These are phyloP conservation scores for Crossocerus cetratus DNA, from an alignment of 2,888 invertebrate genomes.

Conservation along the genomic window DNA sequence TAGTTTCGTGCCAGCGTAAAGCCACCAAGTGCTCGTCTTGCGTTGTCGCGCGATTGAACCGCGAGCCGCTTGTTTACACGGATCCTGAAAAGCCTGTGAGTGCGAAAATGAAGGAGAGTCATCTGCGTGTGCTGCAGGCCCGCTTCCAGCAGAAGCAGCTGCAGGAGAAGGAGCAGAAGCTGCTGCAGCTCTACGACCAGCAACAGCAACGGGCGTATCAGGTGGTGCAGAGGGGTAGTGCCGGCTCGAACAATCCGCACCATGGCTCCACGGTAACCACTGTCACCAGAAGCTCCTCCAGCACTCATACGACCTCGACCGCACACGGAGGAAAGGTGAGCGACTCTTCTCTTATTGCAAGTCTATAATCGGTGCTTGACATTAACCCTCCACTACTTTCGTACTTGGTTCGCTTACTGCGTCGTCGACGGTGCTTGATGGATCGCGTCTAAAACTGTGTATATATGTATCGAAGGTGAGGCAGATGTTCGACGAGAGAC, in stretches of 20 bases:
- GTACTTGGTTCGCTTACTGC: neutral
- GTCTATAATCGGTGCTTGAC: neutral
- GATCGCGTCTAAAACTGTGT: too few species aligned
- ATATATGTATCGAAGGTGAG: constrained; percentile 80
- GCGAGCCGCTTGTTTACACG: too few species aligned
- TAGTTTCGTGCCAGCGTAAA: too few species aligned
- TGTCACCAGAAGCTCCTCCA: constrained; percentile 60
- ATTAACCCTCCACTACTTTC: neutral
- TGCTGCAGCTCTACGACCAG: constrained; percentile 84
- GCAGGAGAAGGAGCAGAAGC: constrained; percentile 88
- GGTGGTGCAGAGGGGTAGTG: constrained; percentile 78
- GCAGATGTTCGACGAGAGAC: constrained; percentile 91
- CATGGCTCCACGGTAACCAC: constrained; percentile 54
- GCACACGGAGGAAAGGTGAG: constrained; percentile 69
- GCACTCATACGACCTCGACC: constrained; percentile 64
- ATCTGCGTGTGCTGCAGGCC: constrained; percentile 80
- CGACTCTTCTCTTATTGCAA: constrained; percentile 12
- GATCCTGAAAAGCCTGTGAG: too few species aligned
- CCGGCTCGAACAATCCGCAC: constrained; percentile 76
- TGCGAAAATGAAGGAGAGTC: constrained; percentile 26
- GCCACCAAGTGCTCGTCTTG: too few species aligned
- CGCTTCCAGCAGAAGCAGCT: constrained; percentile 90
- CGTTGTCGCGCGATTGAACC: too few species aligned
- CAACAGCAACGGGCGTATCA: constrained; percentile 84
- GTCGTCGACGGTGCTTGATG: neutral